Percentiles rank a stretch among this genome's conserved stretches.
These are phyloP conservation scores for Oscheius onirici DNA, from an alignment of 2,888 invertebrate species.

Conservation along the genomic window DNA sequence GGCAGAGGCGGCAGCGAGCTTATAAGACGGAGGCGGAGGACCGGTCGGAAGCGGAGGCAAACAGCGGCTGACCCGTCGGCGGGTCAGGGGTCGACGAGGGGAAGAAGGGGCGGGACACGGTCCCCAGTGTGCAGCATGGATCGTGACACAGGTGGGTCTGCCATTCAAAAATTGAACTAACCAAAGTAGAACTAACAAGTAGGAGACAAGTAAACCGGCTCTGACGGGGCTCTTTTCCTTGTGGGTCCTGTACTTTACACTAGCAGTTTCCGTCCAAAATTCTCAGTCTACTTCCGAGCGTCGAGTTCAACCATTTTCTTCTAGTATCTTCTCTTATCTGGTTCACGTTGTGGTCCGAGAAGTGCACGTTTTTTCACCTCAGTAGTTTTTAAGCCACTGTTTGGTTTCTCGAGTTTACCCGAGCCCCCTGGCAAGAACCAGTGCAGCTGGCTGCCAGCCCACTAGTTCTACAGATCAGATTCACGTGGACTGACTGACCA, in stretches of 20 bases:
- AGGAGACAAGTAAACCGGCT: not conserved
- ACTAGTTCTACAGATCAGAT: conserved; percentile 8
- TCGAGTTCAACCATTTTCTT: too few species aligned
- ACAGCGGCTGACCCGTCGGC: conserved; percentile 34
- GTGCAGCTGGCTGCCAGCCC: not conserved
- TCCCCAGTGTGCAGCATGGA: conserved; percentile 34
- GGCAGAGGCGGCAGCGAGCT: conserved; percentile 30
- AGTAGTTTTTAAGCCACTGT: not conserved
- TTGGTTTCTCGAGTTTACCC: conserved; percentile 5
- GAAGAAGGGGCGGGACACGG: conserved; percentile 34
- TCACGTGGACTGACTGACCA: conserved; percentile 27
- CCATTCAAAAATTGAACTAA: conserved; percentile 20
- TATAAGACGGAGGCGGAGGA: conserved; percentile 32
- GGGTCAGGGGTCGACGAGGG: conserved; percentile 34
- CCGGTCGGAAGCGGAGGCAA: conserved; percentile 34
- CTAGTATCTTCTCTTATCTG: too few species aligned
- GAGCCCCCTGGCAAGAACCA: not conserved
- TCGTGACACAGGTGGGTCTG: conserved; percentile 34
- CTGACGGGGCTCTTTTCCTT: too few species aligned
- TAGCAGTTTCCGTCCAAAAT: too few species aligned
- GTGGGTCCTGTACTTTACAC: too few species aligned
- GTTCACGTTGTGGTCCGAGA: too few species aligned
- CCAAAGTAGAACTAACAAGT: conserved; percentile 27
- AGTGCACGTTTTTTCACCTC: too few species aligned
- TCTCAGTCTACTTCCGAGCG: too few species aligned